These are phyloP conservation scores for Neostethus bicornis DNA, from an alignment of 2,797 vertebrate genomes.

Conservation along the genomic window DNA sequence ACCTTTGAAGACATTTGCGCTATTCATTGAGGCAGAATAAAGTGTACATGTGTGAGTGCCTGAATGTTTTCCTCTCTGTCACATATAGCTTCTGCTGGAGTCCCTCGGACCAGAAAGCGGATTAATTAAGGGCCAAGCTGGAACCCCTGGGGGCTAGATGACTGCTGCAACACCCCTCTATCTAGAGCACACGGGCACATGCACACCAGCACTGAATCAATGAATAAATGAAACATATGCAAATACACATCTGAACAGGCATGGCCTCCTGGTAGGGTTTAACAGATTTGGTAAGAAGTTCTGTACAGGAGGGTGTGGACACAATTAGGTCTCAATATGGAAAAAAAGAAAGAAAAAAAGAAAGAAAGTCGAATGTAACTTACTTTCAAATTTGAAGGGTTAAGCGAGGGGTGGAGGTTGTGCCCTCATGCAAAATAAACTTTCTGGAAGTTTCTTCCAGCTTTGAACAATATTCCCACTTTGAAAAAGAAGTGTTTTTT, in stretches of 20 bases:
- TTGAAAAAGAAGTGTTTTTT: too few relatives aligned
- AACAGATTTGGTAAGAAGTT: not conserved
- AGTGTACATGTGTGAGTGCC: too few relatives aligned
- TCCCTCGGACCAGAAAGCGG: conserved; percentile 37
- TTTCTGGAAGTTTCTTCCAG: too few relatives aligned
- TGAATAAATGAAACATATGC: conserved; percentile 27
- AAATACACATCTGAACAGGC: conserved; percentile 3
- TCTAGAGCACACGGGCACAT: conserved; percentile 5
- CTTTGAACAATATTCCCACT: too few relatives aligned
- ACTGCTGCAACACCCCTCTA: conserved; percentile 16
- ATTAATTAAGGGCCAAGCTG: conserved; percentile 61
- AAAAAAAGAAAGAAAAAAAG: too few relatives aligned
- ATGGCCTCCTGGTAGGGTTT: too few relatives aligned
- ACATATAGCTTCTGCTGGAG: conserved; percentile 30
- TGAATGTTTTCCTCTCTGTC: conserved; percentile 8
- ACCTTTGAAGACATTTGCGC: too few relatives aligned
- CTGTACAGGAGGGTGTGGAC: not conserved
- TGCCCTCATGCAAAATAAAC: too few relatives aligned
- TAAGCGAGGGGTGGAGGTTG: too few relatives aligned
- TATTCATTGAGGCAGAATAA: not conserved
- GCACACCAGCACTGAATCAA: conserved; percentile 7
- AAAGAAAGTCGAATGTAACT: too few relatives aligned
- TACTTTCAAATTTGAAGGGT: too few relatives aligned
- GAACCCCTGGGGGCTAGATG: conserved; percentile 22
- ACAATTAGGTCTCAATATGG: too few relatives aligned